phyloP scores from a whole-genome alignment of 2,797 vertebrate genomes.

The Pterois miles region DNA sequence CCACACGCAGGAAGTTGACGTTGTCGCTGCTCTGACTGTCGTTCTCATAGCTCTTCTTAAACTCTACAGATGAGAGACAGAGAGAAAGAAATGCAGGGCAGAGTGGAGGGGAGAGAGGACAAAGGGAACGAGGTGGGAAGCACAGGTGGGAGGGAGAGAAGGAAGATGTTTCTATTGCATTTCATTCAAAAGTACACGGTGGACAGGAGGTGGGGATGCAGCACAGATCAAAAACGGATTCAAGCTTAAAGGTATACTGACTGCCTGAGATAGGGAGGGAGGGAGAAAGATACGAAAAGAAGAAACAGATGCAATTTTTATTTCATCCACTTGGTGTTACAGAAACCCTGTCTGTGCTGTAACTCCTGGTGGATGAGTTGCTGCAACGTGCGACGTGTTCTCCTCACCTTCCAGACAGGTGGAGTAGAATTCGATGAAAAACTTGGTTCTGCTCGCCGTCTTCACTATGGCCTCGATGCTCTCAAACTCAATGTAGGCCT shows the following conservation, averaged over 20 bases:
- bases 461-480: slow-evolving; percentile 97
- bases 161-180: slow-evolving; percentile 50
- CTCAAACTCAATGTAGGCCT: slow-evolving; percentile 97
- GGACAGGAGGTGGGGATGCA: slow-evolving; percentile 19
- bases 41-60: slow-evolving; percentile 97
- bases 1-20: slow-evolving; percentile 95
- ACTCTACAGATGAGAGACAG: slow-evolving; percentile 81
- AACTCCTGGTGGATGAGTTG: neutral
- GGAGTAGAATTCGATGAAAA: slow-evolving; percentile 98
- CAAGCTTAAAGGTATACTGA: slow-evolving; percentile 71
- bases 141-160: slow-evolving; percentile 31
- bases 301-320: slow-evolving; percentile 47
- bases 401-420: slow-evolving; percentile 93
- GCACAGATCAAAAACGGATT: slow-evolving; percentile 54
- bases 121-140: slow-evolving; percentile 9
- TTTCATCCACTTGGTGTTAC: slow-evolving; percentile 15
- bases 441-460: slow-evolving; percentile 96
- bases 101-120: neutral
- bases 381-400: neutral
- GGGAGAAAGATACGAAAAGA: slow-evolving; percentile 33
- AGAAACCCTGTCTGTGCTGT: neutral
- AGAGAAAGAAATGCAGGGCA: slow-evolving; percentile 30
- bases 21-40: slow-evolving; percentile 98
- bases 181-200: slow-evolving; percentile 51
- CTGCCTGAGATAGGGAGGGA: slow-evolving; percentile 64